phyloP scores from a whole-genome alignment of 1,140 invertebrate species.

The Spodoptera litura region DNA sequence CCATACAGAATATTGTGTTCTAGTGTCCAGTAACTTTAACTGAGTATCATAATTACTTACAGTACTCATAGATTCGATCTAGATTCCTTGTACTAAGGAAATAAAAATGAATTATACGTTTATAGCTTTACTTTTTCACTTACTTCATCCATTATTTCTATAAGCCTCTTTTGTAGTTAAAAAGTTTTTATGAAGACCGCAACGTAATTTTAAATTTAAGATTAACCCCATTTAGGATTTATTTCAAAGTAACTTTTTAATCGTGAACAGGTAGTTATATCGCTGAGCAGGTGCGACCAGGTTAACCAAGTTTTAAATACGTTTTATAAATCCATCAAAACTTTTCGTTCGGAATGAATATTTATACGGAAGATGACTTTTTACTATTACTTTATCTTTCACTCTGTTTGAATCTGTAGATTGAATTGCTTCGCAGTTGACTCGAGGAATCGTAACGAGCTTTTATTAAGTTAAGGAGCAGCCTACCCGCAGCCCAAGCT shows the following conservation, averaged over 20 bases:
- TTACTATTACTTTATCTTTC: slow-evolving; percentile 42
- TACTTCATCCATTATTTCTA: slow-evolving; percentile 21
- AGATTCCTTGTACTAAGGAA: not conserved
- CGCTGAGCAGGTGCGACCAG: slow-evolving; percentile 66
- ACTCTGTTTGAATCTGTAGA: slow-evolving; percentile 29
- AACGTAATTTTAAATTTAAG: slow-evolving; percentile 20
- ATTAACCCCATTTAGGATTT: slow-evolving; percentile 45
- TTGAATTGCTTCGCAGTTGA: slow-evolving; percentile 5
- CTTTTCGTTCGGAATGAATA: slow-evolving; percentile 69
- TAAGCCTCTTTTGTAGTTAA: slow-evolving; percentile 27
- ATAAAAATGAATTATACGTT: not conserved
- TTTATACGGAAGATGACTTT: slow-evolving; percentile 51
- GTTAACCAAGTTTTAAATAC: slow-evolving; percentile 66
- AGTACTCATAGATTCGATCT: too few relatives aligned
- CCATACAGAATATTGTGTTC: too few relatives aligned
- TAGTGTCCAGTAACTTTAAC: too few relatives aligned
- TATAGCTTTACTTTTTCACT: slow-evolving; percentile 19
- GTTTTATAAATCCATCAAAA: slow-evolving; percentile 75
- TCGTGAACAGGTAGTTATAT: slow-evolving; percentile 55
- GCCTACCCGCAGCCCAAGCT: slow-evolving; percentile 29
- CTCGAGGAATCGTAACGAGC: not conserved
- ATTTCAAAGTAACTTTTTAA: slow-evolving; percentile 54
- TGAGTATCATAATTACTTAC: too few relatives aligned
- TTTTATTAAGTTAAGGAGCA: slow-evolving; percentile 32
- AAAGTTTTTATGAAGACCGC: slow-evolving; percentile 35